Evolutionary conservation across 2,113 vertebrate genomes (phyloP).

Genomic region (Rostratula benghalensis): DNA sequence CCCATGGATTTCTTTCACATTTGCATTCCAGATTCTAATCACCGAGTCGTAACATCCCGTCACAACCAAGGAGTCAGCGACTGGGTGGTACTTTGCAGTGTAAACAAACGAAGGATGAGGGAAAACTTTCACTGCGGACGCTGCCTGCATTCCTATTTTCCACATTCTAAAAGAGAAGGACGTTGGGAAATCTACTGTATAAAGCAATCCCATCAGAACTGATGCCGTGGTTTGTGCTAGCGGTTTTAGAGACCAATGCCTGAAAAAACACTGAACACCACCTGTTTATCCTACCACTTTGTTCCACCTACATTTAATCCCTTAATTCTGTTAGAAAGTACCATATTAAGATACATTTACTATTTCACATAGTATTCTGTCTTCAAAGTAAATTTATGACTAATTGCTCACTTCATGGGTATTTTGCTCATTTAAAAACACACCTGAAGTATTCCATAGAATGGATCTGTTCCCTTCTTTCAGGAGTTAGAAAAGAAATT

Average conservation of each 20-base stretch:
- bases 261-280: background rate
- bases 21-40: slow-evolving; percentile 88
- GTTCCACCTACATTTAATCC: background rate
- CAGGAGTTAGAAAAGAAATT: background rate
- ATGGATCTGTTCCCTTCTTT: background rate
- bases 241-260: background rate
- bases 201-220: background rate
- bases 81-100: slow-evolving; percentile 91
- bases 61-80: slow-evolving; percentile 80
- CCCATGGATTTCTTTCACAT: slow-evolving; percentile 82
- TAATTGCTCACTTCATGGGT: background rate
- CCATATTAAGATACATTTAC: background rate
- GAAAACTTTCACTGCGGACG: slow-evolving; percentile 85
- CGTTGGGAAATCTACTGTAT: background rate
- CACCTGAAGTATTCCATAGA: background rate
- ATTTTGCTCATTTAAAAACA: background rate
- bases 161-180: slow-evolving; percentile 81
- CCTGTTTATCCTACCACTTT: background rate
- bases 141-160: slow-evolving; percentile 81
- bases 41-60: slow-evolving; percentile 91
- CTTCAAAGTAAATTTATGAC: background rate
- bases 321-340: background rate
- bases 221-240: background rate
- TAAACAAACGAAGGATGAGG: slow-evolving; percentile 96
- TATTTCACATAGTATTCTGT: background rate